phyloP scores from a whole-genome alignment of 2,113 vertebrate genomes.

The Nothobranchius furzeri region DNA sequence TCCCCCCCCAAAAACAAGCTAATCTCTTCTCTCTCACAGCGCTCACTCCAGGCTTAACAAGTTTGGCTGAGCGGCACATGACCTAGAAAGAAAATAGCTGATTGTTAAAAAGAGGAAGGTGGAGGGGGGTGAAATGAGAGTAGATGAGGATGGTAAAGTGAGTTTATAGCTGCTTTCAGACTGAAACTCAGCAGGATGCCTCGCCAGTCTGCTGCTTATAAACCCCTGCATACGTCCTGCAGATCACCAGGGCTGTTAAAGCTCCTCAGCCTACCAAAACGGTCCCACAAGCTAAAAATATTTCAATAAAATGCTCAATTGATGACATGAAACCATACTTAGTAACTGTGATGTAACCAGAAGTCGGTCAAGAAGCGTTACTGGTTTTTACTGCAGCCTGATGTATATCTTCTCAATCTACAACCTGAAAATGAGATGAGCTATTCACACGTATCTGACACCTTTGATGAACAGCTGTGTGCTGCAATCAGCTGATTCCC shows the following conservation, averaged over 20 bases:
- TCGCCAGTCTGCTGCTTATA: conserved; percentile 68
- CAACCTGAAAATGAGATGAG: not conserved
- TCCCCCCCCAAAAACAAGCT: conserved; percentile 10
- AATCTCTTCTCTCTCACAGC: conserved; percentile 61
- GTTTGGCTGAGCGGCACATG: conserved; percentile 60
- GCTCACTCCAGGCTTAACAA: conserved; percentile 41
- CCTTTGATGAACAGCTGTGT: not conserved
- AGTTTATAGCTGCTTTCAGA: conserved; percentile 70
- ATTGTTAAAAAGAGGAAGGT: conserved; percentile 59
- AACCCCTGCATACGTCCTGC: conserved; percentile 42
- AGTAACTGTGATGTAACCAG: not conserved
- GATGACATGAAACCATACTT: not conserved
- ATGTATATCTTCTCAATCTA: not conserved
- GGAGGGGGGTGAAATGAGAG: not conserved
- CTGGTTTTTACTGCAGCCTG: not conserved
- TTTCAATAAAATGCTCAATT: not conserved
- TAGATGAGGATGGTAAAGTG: conserved; percentile 46
- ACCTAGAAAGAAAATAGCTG: conserved; percentile 70
- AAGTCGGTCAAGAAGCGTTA: not conserved
- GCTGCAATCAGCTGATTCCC: not conserved
- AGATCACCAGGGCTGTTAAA: conserved; percentile 27
- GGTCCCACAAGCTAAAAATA: not conserved
- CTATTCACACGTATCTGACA: not conserved
- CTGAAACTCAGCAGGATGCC: conserved; percentile 61
- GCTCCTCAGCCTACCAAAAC: conserved; percentile 4